phyloP scores from a whole-genome alignment of 1,140 invertebrate genomes.

The Chrysoperla carnea region DNA sequence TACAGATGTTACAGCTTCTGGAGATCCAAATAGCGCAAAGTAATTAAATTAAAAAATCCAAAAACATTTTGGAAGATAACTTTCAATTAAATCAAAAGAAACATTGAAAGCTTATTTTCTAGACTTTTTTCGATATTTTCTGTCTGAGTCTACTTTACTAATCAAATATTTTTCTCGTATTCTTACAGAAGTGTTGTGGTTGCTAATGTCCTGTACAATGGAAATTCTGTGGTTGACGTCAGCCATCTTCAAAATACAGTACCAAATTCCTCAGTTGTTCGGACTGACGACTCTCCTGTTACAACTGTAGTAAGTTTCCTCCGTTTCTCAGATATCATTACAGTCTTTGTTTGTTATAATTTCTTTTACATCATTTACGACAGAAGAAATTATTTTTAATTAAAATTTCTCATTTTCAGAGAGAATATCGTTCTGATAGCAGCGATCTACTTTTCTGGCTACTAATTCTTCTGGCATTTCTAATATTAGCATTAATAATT shows the following conservation, averaged over 20 bases:
- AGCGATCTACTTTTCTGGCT: constrained; percentile 43
- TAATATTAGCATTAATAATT: constrained; percentile 50
- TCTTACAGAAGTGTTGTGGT: constrained; percentile 56
- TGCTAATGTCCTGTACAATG: constrained; percentile 49
- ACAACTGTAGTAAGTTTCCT: constrained; percentile 2
- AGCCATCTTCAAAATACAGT: constrained; percentile 42
- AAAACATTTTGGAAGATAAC: constrained; percentile 5
- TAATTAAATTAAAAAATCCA: constrained; percentile 8
- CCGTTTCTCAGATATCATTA: too few relatives aligned
- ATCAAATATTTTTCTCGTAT: not conserved
- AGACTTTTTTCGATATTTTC: too few relatives aligned
- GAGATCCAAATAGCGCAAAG: constrained; percentile 17
- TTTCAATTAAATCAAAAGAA: not conserved
- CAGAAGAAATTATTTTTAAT: too few relatives aligned
- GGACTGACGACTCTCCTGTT: constrained; percentile 9
- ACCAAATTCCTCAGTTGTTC: constrained; percentile 11
- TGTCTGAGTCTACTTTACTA: too few relatives aligned
- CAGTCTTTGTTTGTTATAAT: too few relatives aligned
- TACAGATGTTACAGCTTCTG: constrained; percentile 21
- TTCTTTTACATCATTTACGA: too few relatives aligned
- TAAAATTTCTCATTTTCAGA: constrained; percentile 28
- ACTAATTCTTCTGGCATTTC: constrained; percentile 49
- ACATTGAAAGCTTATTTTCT: too few relatives aligned
- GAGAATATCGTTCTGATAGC: constrained; percentile 45
- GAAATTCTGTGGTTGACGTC: constrained; percentile 45